Evolutionary conservation across 2,113 vertebrate species (phyloP), one percentile per base, ranked within the genome.

Genomic region (Melanocharis versteri): DNA sequence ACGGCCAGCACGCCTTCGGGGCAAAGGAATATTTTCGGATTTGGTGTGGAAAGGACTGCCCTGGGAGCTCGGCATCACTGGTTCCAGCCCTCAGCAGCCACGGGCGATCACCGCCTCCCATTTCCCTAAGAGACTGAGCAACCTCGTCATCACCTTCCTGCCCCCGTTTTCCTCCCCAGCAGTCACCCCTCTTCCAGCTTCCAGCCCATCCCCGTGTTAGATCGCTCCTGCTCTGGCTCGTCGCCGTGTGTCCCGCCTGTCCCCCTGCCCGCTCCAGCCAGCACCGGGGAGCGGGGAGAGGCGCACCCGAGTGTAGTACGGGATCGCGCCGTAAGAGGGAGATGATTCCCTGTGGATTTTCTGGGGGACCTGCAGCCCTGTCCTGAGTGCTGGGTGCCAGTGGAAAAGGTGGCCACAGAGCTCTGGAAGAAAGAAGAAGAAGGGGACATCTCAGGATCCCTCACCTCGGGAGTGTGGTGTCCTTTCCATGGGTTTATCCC

Each of bases 331-430:
- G 6, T 95, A 68, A 96, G 96, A 89, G 96, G 96, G 96, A 95
- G 94, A 91, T 79, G 90, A 94, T 83, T 96, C 94, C 90, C 90
- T 92, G 79, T 84, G 93, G 90, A 96, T 96, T 92, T 90, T 81
- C 85, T 20, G 76, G 86, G 92, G 60, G 60, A 47, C 42, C 24
- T 3, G 8, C 3, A 71, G 48, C 44, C 79, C 64, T 60, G 68
- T n/a, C 54, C n/a, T 4, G 64, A 48, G 44, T 10, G 15, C 42
- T 33, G 61, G 28, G 73, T 44, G 44, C 48, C 75, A 7, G 45
- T 10, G 51, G 75, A 16, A 86, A 54, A 73, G 18, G 18, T 42
- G 71, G n/a, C 13, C 14, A 7, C 15, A 57, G 51, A 77, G 26
- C 9, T 39, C 83, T 45, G 64, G 30, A 78, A 83, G 45, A 54